phyloP scores from a whole-genome alignment of 1,140 invertebrate genomes.

The Drosophila arizonae region DNA sequence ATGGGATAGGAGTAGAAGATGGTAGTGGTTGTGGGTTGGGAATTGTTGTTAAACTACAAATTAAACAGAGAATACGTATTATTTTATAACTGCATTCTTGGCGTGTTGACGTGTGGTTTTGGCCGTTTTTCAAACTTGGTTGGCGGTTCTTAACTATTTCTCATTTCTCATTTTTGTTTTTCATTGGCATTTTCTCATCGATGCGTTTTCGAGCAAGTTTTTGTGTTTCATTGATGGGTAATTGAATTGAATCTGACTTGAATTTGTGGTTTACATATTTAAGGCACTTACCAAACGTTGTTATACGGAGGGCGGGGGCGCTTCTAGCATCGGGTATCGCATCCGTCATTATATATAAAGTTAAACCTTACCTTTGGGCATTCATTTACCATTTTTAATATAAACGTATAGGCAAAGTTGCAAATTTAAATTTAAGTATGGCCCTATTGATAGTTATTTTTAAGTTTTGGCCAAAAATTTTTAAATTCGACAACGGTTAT shows the following conservation, averaged over 20 bases:
- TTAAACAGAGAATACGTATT: conserved; percentile 41
- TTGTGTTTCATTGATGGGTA: conserved; percentile 28
- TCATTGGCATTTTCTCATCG: conserved; percentile 42
- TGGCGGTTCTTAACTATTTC: conserved; percentile 41
- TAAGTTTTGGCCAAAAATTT: conserved; percentile 22
- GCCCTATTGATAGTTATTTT: conserved; percentile 18
- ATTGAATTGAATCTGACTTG: conserved; percentile 35
- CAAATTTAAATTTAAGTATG: conserved; percentile 29
- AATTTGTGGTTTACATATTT: conserved; percentile 64
- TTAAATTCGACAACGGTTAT: background rate
- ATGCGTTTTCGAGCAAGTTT: conserved; percentile 75
- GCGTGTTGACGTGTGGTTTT: conserved; percentile 81
- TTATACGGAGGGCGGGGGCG: conserved; percentile 61
- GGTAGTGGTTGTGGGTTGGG: conserved; percentile 9
- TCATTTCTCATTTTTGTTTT: conserved; percentile 4
- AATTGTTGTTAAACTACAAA: conserved; percentile 24
- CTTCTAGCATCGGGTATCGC: conserved; percentile 62
- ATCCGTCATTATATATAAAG: conserved; percentile 62
- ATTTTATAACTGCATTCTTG: conserved; percentile 63
- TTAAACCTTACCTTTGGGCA: conserved; percentile 77
- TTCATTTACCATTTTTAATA: conserved; percentile 41
- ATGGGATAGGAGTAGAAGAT: conserved; percentile 1
- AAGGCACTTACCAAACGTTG: conserved; percentile 82
- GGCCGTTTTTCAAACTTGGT: conserved; percentile 27
- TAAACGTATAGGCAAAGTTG: conserved; percentile 44